Percentiles rank a stretch among this genome's conserved stretches.
These are phyloP conservation scores for Gymnocypris eckloni DNA, from an alignment of 2,797 vertebrate genomes.

Conservation along the genomic window DNA sequence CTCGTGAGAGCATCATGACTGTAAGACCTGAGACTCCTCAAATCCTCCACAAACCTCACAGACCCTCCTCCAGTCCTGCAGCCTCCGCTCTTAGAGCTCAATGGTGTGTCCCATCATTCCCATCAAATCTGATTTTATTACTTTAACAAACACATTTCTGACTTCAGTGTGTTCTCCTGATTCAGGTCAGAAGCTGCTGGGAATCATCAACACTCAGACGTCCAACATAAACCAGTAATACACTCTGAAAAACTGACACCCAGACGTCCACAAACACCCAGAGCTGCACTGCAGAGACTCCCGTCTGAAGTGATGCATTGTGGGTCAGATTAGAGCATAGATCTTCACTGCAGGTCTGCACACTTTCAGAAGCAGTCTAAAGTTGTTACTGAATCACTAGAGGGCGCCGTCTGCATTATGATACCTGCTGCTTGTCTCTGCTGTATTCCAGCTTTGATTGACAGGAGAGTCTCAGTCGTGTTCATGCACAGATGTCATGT, in stretches of 20 bases:
- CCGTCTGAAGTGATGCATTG: conserved; percentile 64
- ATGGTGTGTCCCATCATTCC: not conserved
- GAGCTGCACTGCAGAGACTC: conserved; percentile 74
- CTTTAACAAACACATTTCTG: not conserved
- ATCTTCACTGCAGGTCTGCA: not conserved
- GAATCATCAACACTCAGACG: conserved; percentile 44
- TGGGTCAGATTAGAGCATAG: not conserved
- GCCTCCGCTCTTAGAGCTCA: not conserved
- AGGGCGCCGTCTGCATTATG: not conserved
- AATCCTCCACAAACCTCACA: not conserved
- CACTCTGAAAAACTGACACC: conserved; percentile 48
- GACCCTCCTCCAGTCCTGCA: not conserved
- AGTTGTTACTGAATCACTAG: conserved; percentile 15
- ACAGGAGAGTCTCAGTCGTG: not conserved
- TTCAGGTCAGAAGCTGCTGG: not conserved
- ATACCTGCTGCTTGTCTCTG: not conserved
- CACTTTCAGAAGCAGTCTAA: not conserved
- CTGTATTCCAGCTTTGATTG: not conserved
- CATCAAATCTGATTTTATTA: not conserved
- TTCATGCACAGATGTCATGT: not conserved
- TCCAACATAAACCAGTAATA: conserved; percentile 61
- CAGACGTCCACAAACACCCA: conserved; percentile 71
- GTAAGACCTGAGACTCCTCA: conserved; percentile 19
- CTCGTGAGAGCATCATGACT: conserved; percentile 10
- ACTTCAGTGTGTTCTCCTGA: not conserved